These are phyloP conservation scores for Spisula subtruncata DNA, from an alignment of 2,888 invertebrate genomes.

Conservation along the genomic window DNA sequence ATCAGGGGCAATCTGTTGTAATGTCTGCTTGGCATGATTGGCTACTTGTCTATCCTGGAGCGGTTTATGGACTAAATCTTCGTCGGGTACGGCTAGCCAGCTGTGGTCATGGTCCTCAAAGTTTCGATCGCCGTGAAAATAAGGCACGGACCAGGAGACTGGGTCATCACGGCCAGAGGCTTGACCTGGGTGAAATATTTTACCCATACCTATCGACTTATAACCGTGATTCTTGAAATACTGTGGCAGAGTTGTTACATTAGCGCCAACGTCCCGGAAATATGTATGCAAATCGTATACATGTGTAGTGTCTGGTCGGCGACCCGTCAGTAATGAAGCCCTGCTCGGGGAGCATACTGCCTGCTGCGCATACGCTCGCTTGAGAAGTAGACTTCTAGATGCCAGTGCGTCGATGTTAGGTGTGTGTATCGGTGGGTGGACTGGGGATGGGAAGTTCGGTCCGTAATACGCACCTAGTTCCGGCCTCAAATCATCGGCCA, in stretches of 20 bases:
- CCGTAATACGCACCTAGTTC: slow-evolving; percentile 69
- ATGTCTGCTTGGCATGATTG: slow-evolving; percentile 90
- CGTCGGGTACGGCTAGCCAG: slow-evolving; percentile 71
- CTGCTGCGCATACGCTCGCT: slow-evolving; percentile 71
- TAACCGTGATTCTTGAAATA: slow-evolving; percentile 73
- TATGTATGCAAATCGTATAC: slow-evolving; percentile 65
- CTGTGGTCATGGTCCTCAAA: slow-evolving; percentile 46
- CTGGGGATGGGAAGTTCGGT: slow-evolving; percentile 67
- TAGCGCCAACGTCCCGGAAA: slow-evolving; percentile 64
- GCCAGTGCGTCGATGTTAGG: slow-evolving; percentile 76
- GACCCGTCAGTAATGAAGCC: slow-evolving; percentile 70
- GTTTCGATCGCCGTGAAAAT: slow-evolving; percentile 38
- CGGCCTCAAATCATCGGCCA: slow-evolving; percentile 69
- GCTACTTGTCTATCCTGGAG: slow-evolving; percentile 94
- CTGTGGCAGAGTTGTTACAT: slow-evolving; percentile 73
- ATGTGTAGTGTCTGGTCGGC: slow-evolving; percentile 75
- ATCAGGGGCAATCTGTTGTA: slow-evolving; percentile 86
- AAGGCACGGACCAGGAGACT: slow-evolving; percentile 74
- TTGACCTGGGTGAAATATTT: slow-evolving; percentile 66
- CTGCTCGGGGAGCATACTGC: slow-evolving; percentile 70
- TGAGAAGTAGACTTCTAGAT: slow-evolving; percentile 69
- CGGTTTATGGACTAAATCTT: slow-evolving; percentile 88
- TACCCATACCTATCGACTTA: slow-evolving; percentile 65
- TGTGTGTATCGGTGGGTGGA: slow-evolving; percentile 71
- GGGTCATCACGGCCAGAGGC: slow-evolving; percentile 70